Evolutionary conservation across 2,888 invertebrate species (phyloP).

Genomic region (Eupithecia insigniata): DNA sequence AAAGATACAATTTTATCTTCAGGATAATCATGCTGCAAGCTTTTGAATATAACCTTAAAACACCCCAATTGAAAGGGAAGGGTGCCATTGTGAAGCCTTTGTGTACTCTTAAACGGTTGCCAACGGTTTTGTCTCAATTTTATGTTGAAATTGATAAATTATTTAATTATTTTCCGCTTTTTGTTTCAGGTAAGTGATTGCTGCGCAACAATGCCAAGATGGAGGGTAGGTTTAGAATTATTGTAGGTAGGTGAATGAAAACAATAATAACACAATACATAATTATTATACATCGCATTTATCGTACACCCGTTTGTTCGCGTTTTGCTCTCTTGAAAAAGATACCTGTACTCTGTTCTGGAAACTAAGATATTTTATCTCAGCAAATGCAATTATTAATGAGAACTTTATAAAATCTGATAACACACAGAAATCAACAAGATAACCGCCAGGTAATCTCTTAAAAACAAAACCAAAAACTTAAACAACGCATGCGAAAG

Average conservation of each 20-base stretch:
- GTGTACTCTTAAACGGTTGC: conserved; percentile 48
- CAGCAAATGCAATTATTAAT: too few species aligned
- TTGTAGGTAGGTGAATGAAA: not conserved
- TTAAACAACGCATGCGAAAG: too few species aligned
- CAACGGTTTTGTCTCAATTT: conserved; percentile 52
- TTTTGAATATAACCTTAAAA: conserved; percentile 32
- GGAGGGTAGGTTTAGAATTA: not conserved
- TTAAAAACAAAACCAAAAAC: too few species aligned
- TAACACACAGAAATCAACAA: too few species aligned
- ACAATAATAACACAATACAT: not conserved
- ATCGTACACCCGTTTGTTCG: too few species aligned
- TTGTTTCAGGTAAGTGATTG: conserved; percentile 65
- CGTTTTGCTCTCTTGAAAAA: too few species aligned
- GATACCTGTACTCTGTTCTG: too few species aligned
- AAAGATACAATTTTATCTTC: conserved; percentile 45
- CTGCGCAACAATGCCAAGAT: conserved; percentile 15
- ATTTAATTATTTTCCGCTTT: conserved; percentile 47
- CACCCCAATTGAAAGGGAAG: conserved; percentile 42
- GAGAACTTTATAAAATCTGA: too few species aligned
- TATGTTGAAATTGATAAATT: conserved; percentile 45
- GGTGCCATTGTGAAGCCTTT: conserved; percentile 47
- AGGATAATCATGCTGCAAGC: conserved; percentile 41
- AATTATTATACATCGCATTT: too few species aligned
- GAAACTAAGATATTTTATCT: too few species aligned
- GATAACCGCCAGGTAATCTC: too few species aligned